These are phyloP conservation scores for Fopius arisanus DNA, from an alignment of 1,140 invertebrate species.

Conservation along the genomic window DNA sequence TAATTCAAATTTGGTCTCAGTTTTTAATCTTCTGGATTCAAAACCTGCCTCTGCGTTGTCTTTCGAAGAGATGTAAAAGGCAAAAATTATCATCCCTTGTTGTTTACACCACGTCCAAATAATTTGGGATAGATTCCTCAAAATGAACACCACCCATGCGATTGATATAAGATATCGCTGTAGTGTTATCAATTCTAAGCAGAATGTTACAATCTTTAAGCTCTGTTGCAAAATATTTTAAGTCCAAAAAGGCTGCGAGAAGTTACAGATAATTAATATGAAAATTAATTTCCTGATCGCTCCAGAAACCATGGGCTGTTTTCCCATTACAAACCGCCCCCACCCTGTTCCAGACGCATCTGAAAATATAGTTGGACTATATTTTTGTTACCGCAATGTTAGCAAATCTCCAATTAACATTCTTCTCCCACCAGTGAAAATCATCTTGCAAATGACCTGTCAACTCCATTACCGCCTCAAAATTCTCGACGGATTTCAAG, in stretches of 20 bases:
- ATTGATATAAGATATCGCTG: conserved; percentile 16
- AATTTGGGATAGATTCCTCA: neutral
- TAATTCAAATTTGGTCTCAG: conserved; percentile 29
- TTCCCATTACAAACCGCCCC: neutral
- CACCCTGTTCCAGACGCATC: conserved; percentile 7
- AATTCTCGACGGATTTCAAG: too few species aligned
- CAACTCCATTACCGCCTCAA: too few species aligned
- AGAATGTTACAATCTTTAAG: neutral
- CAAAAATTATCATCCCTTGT: conserved; percentile 37
- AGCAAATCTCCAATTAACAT: too few species aligned
- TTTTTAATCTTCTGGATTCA: conserved; percentile 36
- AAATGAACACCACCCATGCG: neutral
- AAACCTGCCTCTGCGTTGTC: conserved; percentile 42
- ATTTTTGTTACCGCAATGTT: too few species aligned
- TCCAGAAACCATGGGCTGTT: neutral
- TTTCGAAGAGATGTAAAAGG: conserved; percentile 41
- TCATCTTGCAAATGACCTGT: too few species aligned
- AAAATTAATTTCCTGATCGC: neutral
- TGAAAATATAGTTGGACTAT: too few species aligned
- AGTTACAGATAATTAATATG: conserved; percentile 8
- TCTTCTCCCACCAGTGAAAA: too few species aligned
- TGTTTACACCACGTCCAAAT: conserved; percentile 47
- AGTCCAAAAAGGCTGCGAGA: neutral
- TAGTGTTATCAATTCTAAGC: conserved; percentile 6
- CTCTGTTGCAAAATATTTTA: neutral